Percentiles rank a stretch among this genome's conserved stretches.
These are phyloP conservation scores for Crocuta crocuta DNA, from an alignment of 2,113 vertebrate genomes.

Conservation along the genomic window DNA sequence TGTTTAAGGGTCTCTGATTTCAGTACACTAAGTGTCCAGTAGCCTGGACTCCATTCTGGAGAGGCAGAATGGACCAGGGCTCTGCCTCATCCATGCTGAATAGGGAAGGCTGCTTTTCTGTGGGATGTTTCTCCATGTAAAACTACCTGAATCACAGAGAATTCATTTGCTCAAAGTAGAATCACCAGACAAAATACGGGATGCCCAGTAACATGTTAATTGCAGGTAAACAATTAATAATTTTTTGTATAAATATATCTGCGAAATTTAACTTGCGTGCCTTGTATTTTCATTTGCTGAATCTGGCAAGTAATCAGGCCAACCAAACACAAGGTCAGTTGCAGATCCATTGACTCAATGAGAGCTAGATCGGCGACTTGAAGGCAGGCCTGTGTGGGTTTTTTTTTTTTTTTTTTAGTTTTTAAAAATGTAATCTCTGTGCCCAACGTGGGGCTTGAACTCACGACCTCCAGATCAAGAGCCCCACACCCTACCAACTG, in stretches of 20 bases:
- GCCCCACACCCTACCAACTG: too few species aligned
- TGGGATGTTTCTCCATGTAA: not conserved
- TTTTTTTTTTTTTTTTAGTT: not conserved
- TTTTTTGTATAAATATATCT: not conserved
- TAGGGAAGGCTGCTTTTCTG: not conserved
- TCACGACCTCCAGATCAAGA: too few species aligned
- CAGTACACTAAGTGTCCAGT: not conserved
- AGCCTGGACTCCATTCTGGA: not conserved
- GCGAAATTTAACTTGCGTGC: not conserved
- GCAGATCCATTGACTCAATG: not conserved
- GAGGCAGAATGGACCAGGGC: not conserved
- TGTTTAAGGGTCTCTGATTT: not conserved
- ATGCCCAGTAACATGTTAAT: not conserved
- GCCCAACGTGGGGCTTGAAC: not conserved
- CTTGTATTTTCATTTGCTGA: not conserved
- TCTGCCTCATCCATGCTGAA: not conserved
- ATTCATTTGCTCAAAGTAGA: not conserved
- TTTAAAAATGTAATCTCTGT: not conserved
- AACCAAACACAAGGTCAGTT: not conserved
- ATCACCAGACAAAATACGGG: not conserved
- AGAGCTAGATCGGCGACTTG: not conserved
- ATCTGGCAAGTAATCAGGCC: not conserved
- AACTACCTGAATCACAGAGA: not conserved
- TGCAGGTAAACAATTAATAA: not conserved
- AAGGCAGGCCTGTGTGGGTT: not conserved